Percentiles rank a stretch among this genome's conserved stretches.
Evolutionary conservation across 35 echinoderm and acorn worm species (phyloP).

Genomic region (Heliocidaris tuberculata): DNA sequence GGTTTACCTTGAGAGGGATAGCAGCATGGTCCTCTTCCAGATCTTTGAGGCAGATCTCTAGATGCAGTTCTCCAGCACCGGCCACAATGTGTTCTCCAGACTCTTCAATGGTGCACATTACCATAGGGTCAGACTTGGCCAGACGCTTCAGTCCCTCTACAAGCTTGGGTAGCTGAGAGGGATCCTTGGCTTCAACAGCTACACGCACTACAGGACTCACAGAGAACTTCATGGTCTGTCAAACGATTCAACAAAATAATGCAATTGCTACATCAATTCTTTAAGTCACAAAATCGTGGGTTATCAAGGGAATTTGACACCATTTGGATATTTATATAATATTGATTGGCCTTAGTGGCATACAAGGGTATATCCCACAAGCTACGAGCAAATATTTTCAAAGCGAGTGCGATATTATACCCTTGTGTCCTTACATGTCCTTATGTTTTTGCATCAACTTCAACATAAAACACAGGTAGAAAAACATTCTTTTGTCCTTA

Average conservation of each 20-base stretch:
- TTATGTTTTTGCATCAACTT: too few species aligned
- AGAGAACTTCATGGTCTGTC: constrained; percentile 96
- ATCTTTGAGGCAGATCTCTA: constrained; percentile 99
- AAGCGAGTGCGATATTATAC: too few species aligned
- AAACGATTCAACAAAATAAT: not conserved
- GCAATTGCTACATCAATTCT: too few species aligned
- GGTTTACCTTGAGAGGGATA: constrained; percentile 81
- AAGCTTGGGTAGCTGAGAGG: constrained; percentile 84
- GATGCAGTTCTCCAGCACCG: constrained; percentile 95
- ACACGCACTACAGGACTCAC: constrained; percentile 98
- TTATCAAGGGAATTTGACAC: too few species aligned
- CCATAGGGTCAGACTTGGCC: constrained; percentile 96
- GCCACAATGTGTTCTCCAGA: constrained; percentile 98
- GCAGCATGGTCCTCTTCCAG: constrained; percentile 98
- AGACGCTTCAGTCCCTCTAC: constrained; percentile 96
- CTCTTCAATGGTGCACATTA: constrained; percentile 83
- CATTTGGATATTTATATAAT: not conserved
- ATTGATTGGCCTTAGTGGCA: not conserved
- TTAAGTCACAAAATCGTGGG: too few species aligned
- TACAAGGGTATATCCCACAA: too few species aligned
- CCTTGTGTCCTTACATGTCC: too few species aligned
- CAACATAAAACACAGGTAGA: too few species aligned
- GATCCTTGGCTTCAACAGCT: constrained; percentile 89
- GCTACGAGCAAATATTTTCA: too few species aligned
- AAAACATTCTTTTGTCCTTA: too few species aligned